Evolutionary conservation across 2,888 invertebrate genomes (phyloP).

Genomic region (Esperia sulphurella): DNA sequence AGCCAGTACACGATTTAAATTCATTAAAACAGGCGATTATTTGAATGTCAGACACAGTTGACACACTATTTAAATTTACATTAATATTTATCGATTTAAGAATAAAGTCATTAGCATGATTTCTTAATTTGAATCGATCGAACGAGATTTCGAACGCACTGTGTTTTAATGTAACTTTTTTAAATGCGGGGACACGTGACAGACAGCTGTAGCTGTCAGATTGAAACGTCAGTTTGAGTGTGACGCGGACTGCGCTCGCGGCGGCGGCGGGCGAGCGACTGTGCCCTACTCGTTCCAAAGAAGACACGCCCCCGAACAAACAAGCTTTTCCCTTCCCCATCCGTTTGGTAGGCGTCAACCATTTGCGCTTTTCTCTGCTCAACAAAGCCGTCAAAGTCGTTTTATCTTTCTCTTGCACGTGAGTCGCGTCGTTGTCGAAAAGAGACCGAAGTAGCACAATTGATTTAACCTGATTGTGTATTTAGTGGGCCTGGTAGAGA

Average conservation of each 20-base stretch:
- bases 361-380: slow-evolving; percentile 41
- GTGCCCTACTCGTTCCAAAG: slow-evolving; percentile 32
- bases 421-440: slow-evolving; percentile 13
- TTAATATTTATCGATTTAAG: slow-evolving; percentile 35
- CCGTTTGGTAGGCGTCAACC: slow-evolving; percentile 60
- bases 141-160: slow-evolving; percentile 10
- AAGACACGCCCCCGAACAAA: slow-evolving; percentile 68
- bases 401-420: slow-evolving; percentile 29
- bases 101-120: slow-evolving; percentile 39
- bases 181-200: slow-evolving; percentile 24
- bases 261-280: slow-evolving; percentile 63
- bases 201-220: slow-evolving; percentile 50
- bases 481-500: slow-evolving; percentile 68
- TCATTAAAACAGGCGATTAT: slow-evolving; percentile 35
- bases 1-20: slow-evolving; percentile 31
- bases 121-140: slow-evolving; percentile 39
- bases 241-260: slow-evolving; percentile 46
- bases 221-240: slow-evolving; percentile 44
- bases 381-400: slow-evolving; percentile 32
- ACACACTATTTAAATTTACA: slow-evolving; percentile 39
- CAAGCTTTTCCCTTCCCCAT: slow-evolving; percentile 62
- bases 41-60: slow-evolving; percentile 34
- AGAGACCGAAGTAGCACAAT: slow-evolving; percentile 45
- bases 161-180: slow-evolving; percentile 15
- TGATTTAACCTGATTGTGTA: slow-evolving; percentile 74